Evolutionary conservation across 2,113 vertebrate genomes (phyloP).

Genomic region (Cephalopholis sonnerati): DNA sequence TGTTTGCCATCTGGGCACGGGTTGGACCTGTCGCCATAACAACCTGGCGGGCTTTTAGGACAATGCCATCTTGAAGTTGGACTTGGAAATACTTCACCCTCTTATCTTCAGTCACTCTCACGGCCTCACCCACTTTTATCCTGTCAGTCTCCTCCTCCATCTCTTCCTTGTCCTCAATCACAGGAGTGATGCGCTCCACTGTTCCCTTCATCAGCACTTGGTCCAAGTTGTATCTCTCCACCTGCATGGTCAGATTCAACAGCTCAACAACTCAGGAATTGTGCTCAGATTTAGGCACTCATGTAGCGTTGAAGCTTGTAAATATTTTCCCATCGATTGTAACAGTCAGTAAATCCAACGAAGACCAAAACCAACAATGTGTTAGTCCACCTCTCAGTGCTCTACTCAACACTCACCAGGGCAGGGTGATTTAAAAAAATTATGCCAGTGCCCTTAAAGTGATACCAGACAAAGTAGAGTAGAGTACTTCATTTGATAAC

Average conservation of each 20-base stretch:
- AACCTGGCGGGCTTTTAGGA: constrained; percentile 71
- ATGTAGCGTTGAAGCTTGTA: not conserved
- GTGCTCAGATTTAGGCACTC: not conserved
- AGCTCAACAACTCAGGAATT: not conserved
- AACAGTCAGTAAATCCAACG: not conserved
- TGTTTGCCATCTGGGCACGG: constrained; percentile 84
- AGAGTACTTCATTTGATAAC: too few relatives aligned
- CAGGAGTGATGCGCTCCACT: constrained; percentile 78
- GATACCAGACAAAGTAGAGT: too few relatives aligned
- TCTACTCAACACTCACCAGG: too few relatives aligned
- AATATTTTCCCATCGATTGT: not conserved
- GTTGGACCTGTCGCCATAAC: constrained; percentile 85
- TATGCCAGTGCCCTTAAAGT: too few relatives aligned
- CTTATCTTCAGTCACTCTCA: constrained; percentile 13
- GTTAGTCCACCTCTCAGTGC: too few relatives aligned
- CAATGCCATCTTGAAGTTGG: constrained; percentile 72
- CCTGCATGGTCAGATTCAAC: constrained; percentile 70
- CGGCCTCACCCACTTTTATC: not conserved
- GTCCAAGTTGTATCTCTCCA: constrained; percentile 78
- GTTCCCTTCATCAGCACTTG: constrained; percentile 79
- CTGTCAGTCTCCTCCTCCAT: not conserved
- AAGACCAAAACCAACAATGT: too few relatives aligned
- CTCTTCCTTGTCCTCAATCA: constrained; percentile 44
- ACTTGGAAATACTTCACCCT: constrained; percentile 79
- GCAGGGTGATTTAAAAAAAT: too few relatives aligned